These are phyloP conservation scores for Peromyscus polionotus DNA, from an alignment of 2,113 vertebrate genomes.

Conservation along the genomic window DNA sequence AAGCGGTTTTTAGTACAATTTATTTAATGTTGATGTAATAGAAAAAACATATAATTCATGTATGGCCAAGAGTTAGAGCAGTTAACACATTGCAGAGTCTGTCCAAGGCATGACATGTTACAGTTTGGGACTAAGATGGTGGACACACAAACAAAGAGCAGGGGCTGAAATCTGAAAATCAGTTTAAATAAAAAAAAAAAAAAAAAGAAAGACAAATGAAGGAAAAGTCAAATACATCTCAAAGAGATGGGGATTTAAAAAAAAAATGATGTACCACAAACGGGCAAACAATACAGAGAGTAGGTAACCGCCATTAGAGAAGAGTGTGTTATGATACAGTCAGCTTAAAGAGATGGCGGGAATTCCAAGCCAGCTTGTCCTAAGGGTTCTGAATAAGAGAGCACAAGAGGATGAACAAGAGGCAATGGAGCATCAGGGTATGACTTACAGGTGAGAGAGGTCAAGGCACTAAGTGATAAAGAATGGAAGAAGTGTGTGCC, in stretches of 20 bases:
- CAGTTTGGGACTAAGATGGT: background rate
- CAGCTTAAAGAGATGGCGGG: background rate
- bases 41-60: conserved; percentile 9
- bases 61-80: background rate
- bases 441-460: background rate
- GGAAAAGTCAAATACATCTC: conserved; percentile 18
- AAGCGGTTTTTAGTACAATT: background rate
- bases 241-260: background rate
- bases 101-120: background rate
- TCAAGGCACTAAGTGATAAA: background rate
- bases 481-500: background rate
- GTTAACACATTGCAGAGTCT: background rate
- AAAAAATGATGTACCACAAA: background rate
- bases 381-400: background rate
- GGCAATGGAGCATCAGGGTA: background rate
- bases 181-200: conserved; percentile 3
- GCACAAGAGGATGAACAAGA: background rate
- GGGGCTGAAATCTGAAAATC: background rate
- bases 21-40: background rate
- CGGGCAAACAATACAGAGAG: background rate
- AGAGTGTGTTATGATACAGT: background rate
- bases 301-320: background rate
- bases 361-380: background rate
- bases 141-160: background rate
- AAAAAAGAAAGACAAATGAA: background rate